Evolutionary conservation across 2,113 vertebrate species (phyloP), one percentile per base, ranked within the genome.

Genomic region (Micromys minutus): DNA sequence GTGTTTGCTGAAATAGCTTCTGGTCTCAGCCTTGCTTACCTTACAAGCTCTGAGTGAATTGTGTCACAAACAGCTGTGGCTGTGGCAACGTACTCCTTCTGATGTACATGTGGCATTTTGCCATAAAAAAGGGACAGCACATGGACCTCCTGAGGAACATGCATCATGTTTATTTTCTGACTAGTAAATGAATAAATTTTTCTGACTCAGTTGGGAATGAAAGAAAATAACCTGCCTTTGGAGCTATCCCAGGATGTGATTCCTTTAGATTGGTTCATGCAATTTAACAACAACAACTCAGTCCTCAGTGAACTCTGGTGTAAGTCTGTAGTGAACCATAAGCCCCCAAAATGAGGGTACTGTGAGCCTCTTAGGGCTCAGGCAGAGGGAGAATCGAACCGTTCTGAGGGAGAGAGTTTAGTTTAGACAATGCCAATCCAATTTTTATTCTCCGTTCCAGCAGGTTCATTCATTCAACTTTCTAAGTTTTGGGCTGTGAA

Each of bases 151-250:
- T 50, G 97, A 97, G 97, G 83, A 97, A 84, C 94, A 87, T 97
- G 91, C 89, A 86, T 97, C 97, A 97, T n/a, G 77, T 97, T 98
- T 97, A 97, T 95, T 97, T 98, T 98, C 96, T 97, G 92, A 97
- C 95, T 96, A 96, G 96, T 97, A 97, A 97, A 97, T 97, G 97
- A 98, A 95, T 97, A 97, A 92, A 94, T 94, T 97, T 97, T 97
- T 97, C 96, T 94, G 92, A 94, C 96, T 94, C 97, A 95, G 7
- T 77, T 94, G 97, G 95, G 96, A 97, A 69, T 72, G 83, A 93
- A 97, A 97, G 90, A 94, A 98, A 97, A 97, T 97, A 97, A 97
- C 96, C 92, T 97, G 86, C 93, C 94, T 96, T 96, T 97, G 97
- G 96, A 97, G 88, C 96, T 95, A 94, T 93, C 96, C 87, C 96